Evolutionary conservation across 2,888 invertebrate species (phyloP).

Genomic region (Coecobrya sp.): DNA sequence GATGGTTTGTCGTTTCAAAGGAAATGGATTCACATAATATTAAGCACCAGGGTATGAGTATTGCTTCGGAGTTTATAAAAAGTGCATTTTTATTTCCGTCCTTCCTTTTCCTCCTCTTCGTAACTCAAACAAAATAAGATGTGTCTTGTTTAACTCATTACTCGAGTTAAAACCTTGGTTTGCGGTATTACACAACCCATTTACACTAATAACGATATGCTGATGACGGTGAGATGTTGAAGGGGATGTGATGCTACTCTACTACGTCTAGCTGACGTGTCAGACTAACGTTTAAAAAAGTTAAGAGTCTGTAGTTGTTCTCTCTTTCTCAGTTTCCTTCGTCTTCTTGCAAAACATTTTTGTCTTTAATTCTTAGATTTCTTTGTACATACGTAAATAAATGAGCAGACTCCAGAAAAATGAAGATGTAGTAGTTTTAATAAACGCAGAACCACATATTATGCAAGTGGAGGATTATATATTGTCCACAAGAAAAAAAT

Average conservation of each 20-base stretch:
- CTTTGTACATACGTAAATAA: conserved; percentile 35
- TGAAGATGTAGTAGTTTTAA: conserved; percentile 2
- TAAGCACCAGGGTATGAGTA: background rate
- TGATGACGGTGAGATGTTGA: conserved; percentile 58
- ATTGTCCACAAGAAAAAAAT: conserved; percentile 65
- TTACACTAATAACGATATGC: conserved; percentile 43
- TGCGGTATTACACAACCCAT: conserved; percentile 61
- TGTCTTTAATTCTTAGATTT: background rate
- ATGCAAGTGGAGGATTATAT: background rate
- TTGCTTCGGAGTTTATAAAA: conserved; percentile 61
- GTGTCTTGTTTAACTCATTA: conserved; percentile 71
- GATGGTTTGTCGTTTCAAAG: conserved; percentile 61
- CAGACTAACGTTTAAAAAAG: conserved; percentile 70
- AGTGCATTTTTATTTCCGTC: conserved; percentile 34
- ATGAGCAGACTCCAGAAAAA: conserved; percentile 60
- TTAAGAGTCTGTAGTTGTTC: conserved; percentile 2
- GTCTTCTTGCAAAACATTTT: background rate
- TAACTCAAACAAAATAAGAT: conserved; percentile 40
- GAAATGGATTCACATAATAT: conserved; percentile 3
- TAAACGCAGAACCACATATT: background rate
- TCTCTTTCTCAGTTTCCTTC: conserved; percentile 22
- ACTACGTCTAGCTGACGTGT: conserved; percentile 64
- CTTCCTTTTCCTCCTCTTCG: conserved; percentile 42
- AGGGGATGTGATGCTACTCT: conserved; percentile 54
- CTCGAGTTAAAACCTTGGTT: conserved; percentile 42